phyloP scores from a whole-genome alignment of 1,140 invertebrate species.

The Achatina immaculata region DNA sequence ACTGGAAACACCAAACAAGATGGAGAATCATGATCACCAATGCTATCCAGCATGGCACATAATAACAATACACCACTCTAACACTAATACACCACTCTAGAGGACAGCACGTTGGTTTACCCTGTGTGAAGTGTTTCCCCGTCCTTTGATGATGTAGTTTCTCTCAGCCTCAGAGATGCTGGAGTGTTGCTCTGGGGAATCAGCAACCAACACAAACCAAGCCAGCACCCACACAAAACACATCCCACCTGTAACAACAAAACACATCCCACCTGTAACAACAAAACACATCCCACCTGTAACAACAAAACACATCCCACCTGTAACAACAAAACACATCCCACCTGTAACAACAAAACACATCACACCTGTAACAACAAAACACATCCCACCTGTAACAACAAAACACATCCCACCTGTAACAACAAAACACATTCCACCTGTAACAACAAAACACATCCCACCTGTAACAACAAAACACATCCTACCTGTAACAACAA shows the following conservation, averaged over 20 bases:
- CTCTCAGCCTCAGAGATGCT: slow-evolving; percentile 48
- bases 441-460: too few species aligned
- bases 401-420: too few species aligned
- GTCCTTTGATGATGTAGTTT: slow-evolving; percentile 45
- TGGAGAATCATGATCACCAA: too few species aligned
- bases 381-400: neutral
- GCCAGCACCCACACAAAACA: slow-evolving; percentile 44
- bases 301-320: neutral
- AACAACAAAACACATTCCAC: too few species aligned
- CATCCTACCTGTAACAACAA: too few species aligned
- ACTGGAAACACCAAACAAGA: too few species aligned
- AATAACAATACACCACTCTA: too few species aligned
- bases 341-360: neutral
- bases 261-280: neutral
- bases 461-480: too few species aligned
- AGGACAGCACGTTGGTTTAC: too few species aligned
- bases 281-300: neutral
- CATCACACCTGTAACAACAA: too few species aligned
- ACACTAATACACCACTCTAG: too few species aligned
- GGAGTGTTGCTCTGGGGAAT: slow-evolving; percentile 48
- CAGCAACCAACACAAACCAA: slow-evolving; percentile 48
- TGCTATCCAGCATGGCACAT: too few species aligned
- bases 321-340: neutral
- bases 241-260: slow-evolving; percentile 21
- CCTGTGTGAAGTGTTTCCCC: neutral